Percentiles rank a stretch among this genome's conserved stretches.
phyloP scores from a whole-genome alignment of 2,113 vertebrate genomes.

The Hyla sarda region DNA sequence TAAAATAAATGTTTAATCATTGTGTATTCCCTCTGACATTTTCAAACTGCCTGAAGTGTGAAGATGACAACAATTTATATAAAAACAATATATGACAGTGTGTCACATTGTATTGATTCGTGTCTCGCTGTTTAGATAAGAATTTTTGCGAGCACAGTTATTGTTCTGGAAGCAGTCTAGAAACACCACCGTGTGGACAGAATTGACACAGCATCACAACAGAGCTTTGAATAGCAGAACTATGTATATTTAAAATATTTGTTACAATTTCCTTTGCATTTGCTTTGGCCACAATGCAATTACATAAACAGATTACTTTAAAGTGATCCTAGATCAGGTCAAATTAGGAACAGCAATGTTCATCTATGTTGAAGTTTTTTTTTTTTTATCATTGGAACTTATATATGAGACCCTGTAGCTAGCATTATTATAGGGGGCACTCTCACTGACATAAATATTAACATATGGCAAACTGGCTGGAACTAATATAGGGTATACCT shows the following conservation, averaged over 20 bases:
- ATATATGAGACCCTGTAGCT: no score
- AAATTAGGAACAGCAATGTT: no score
- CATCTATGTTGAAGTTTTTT: no score
- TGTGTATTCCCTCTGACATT: conserved; percentile 20
- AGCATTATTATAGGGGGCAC: no score
- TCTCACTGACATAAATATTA: no score
- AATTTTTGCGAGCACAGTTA: conserved; percentile 6
- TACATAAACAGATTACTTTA: neutral
- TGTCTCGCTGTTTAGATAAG: conserved; percentile 15
- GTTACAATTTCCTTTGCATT: neutral
- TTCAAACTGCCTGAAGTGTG: neutral
- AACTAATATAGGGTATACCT: no score
- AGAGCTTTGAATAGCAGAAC: neutral
- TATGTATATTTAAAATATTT: neutral
- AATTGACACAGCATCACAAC: neutral
- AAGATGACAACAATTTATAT: conserved; percentile 22
- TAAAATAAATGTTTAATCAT: neutral
- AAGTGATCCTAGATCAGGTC: neutral
- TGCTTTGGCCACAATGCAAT: neutral
- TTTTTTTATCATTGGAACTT: no score
- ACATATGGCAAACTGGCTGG: no score
- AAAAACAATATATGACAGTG: conserved; percentile 19
- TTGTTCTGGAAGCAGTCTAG: conserved; percentile 40
- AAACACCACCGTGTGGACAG: conserved; percentile 52
- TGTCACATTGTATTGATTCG: conserved; percentile 29